phyloP scores from a whole-genome alignment of 2,113 vertebrate species.

The Mustela lutreola region DNA sequence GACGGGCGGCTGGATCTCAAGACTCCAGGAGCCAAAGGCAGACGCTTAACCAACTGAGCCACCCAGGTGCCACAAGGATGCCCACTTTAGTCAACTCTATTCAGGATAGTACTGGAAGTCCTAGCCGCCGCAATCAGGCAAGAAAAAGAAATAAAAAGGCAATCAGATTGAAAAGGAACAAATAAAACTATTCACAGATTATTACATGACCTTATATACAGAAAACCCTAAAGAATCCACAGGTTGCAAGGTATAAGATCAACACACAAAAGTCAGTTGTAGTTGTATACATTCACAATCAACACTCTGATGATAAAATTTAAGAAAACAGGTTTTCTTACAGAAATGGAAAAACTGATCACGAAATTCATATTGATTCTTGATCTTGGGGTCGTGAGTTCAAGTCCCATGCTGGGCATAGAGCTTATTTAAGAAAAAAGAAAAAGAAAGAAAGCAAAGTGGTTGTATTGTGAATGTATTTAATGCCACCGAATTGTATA shows the following conservation, averaged over 20 bases:
- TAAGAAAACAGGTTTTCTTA: background rate
- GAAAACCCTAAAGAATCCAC: background rate
- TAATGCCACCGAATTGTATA: background rate
- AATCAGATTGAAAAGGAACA: slow-evolving; percentile 11
- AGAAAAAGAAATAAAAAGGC: slow-evolving; percentile 10
- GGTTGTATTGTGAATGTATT: too few relatives aligned
- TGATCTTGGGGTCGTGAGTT: background rate
- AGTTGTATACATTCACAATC: background rate
- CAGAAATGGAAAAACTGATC: background rate
- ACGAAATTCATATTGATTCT: background rate
- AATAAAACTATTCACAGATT: background rate
- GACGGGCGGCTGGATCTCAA: background rate
- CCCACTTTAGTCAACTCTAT: background rate
- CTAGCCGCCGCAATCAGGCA: background rate
- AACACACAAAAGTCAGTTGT: background rate
- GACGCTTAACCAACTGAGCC: background rate
- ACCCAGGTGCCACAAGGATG: background rate
- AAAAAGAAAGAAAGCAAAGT: background rate
- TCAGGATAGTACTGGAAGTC: background rate
- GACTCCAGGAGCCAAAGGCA: background rate
- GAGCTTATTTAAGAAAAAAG: background rate
- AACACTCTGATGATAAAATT: background rate
- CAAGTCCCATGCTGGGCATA: background rate
- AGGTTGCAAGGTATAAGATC: background rate
- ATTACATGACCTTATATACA: background rate